Evolutionary conservation across 1,140 invertebrate genomes (phyloP).

Genomic region (Cotesia typhae): DNA sequence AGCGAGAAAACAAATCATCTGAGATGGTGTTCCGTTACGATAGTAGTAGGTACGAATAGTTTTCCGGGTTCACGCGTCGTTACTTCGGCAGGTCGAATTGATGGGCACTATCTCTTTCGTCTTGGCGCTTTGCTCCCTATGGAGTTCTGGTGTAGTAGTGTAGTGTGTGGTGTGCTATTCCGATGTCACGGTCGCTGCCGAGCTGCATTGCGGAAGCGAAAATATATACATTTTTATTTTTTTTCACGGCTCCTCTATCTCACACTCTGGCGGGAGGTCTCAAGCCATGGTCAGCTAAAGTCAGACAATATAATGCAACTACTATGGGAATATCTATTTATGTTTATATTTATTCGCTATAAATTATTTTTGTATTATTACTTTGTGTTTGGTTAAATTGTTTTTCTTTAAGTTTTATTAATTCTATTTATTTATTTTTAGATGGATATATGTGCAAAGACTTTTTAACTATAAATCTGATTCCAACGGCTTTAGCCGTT

Average conservation of each 20-base stretch:
- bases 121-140: slow-evolving; percentile 13
- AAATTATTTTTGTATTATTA: slow-evolving; percentile 8
- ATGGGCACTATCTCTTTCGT: slow-evolving; percentile 33
- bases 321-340: no score
- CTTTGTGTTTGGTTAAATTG: not conserved
- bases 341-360: no score
- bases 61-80: slow-evolving; percentile 48
- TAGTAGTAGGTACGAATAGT: slow-evolving; percentile 29
- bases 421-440: slow-evolving; percentile 12
- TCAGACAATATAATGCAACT: no score
- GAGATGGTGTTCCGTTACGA: slow-evolving; percentile 42
- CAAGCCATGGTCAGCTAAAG: no score
- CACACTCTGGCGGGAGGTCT: slow-evolving; percentile 19
- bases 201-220: slow-evolving; percentile 34
- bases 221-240: slow-evolving; percentile 18
- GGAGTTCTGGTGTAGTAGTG: not conserved
- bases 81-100: slow-evolving; percentile 39
- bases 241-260: slow-evolving; percentile 13
- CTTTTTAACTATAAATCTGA: no score
- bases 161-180: slow-evolving; percentile 6
- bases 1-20: slow-evolving; percentile 26
- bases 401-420: slow-evolving; percentile 1
- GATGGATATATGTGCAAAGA: no score
- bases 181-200: slow-evolving; percentile 32
- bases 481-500: no score